phyloP scores from a whole-genome alignment of 2,797 vertebrate species.

The Aulostomus chinensis region DNA sequence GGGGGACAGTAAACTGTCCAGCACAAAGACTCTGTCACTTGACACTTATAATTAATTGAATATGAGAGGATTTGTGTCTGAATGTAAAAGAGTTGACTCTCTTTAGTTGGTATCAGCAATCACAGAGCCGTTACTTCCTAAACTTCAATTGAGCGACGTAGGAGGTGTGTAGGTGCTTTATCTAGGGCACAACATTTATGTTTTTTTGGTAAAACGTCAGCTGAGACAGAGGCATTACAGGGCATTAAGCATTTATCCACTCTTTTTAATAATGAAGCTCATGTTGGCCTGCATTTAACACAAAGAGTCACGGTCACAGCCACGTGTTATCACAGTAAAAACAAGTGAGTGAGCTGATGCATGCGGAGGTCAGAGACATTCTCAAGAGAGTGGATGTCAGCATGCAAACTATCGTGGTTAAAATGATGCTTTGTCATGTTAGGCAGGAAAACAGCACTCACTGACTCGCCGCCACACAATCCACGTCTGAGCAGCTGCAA shows the following conservation, averaged over 20 bases:
- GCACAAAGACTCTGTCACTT: too few relatives aligned
- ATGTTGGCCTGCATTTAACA: slow-evolving; percentile 1
- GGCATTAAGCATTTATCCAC: slow-evolving; percentile 12
- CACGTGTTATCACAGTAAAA: slow-evolving; percentile 5
- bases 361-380: not conserved
- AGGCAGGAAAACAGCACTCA: slow-evolving; percentile 1
- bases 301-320: slow-evolving; percentile 17
- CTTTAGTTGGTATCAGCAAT: slow-evolving; percentile 2
- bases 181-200: not conserved
- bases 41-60: slow-evolving; percentile 32
- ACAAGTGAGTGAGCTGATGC: slow-evolving; percentile 10
- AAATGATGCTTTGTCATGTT: slow-evolving; percentile 7
- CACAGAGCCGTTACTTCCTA: not conserved
- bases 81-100: too few relatives aligned
- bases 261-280: slow-evolving; percentile 25
- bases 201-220: slow-evolving; percentile 8
- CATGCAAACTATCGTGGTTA: not conserved
- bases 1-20: too few relatives aligned
- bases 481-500: slow-evolving; percentile 10
- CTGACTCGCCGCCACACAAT: slow-evolving; percentile 3
- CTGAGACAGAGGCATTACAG: not conserved
- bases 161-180: slow-evolving; percentile 10
- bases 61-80: slow-evolving; percentile 14
- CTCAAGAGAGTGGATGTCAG: not conserved
- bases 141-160: not conserved